Evolutionary conservation across 2,113 vertebrate species (phyloP).

Genomic region (Entelurus aequoreus): DNA sequence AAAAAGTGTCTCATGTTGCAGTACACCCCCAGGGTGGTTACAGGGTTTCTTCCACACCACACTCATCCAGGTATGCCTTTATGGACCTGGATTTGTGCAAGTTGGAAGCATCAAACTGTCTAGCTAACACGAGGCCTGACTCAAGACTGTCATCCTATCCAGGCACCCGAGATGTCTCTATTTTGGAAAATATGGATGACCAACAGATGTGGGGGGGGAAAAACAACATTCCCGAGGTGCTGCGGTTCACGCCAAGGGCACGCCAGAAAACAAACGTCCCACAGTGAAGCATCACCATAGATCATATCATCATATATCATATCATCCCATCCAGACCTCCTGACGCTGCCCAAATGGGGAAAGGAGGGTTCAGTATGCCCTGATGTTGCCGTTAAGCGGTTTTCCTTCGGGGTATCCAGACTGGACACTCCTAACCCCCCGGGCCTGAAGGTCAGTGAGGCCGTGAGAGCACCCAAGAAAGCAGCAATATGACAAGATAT

Average conservation of each 20-base stretch:
- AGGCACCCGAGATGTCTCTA: neutral
- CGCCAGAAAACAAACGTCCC: conserved; percentile 26
- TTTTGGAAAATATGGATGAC: neutral
- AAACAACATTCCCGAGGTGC: conserved; percentile 6
- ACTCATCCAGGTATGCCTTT: neutral
- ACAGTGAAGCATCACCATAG: conserved; percentile 21
- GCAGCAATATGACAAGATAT: conserved; percentile 33
- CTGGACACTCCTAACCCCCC: conserved; percentile 5
- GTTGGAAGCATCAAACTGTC: neutral
- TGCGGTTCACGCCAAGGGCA: conserved; percentile 18
- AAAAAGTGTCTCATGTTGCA: no score
- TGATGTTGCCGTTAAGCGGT: conserved; percentile 21
- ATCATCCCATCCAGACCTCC: conserved; percentile 25
- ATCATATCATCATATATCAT: conserved; percentile 3
- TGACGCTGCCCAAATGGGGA: conserved; percentile 49
- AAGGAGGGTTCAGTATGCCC: conserved; percentile 23
- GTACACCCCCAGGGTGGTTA: neutral
- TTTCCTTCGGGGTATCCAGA: conserved; percentile 45
- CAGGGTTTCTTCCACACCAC: neutral
- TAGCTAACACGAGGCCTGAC: neutral
- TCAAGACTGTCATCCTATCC: neutral
- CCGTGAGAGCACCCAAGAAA: conserved; percentile 57
- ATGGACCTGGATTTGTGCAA: neutral
- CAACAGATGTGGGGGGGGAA: neutral
- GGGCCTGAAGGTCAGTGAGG: conserved; percentile 47